These are phyloP conservation scores for Prionailurus viverrinus DNA, from an alignment of 2,113 vertebrate species.

Conservation along the genomic window DNA sequence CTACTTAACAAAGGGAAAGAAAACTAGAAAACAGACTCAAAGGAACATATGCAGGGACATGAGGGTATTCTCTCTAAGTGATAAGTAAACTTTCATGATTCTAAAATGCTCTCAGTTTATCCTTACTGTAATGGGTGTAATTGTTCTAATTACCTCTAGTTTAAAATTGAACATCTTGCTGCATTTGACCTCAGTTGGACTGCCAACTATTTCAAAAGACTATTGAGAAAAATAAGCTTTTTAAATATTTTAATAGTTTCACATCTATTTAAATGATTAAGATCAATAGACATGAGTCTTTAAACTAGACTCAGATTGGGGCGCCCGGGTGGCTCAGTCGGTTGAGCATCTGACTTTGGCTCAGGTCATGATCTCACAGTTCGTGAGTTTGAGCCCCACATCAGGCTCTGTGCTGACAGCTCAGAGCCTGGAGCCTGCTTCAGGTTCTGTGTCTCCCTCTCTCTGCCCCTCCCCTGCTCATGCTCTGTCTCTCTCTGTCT, in stretches of 20 bases:
- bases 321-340: too few relatives aligned
- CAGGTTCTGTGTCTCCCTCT: too few relatives aligned
- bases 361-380: too few relatives aligned
- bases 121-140: neutral
- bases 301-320: constrained; percentile 16
- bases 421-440: too few relatives aligned
- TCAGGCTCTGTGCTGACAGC: too few relatives aligned
- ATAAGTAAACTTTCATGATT: neutral
- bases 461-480: too few relatives aligned
- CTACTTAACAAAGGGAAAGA: neutral
- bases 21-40: constrained; percentile 45
- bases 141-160: constrained; percentile 65
- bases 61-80: neutral
- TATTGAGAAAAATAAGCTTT: constrained; percentile 59
- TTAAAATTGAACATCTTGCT: constrained; percentile 57
- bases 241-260: constrained; percentile 61
- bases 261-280: neutral
- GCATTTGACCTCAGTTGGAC: constrained; percentile 22
- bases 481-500: too few relatives aligned
- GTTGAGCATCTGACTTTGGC: too few relatives aligned
- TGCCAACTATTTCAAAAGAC: constrained; percentile 46
- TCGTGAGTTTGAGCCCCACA: too few relatives aligned
- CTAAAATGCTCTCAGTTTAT: constrained; percentile 32
- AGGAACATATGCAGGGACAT: neutral
- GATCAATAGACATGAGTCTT: neutral